These are phyloP conservation scores for Iguana delicatissima DNA, from an alignment of 2,797 vertebrate genomes.

Conservation along the genomic window DNA sequence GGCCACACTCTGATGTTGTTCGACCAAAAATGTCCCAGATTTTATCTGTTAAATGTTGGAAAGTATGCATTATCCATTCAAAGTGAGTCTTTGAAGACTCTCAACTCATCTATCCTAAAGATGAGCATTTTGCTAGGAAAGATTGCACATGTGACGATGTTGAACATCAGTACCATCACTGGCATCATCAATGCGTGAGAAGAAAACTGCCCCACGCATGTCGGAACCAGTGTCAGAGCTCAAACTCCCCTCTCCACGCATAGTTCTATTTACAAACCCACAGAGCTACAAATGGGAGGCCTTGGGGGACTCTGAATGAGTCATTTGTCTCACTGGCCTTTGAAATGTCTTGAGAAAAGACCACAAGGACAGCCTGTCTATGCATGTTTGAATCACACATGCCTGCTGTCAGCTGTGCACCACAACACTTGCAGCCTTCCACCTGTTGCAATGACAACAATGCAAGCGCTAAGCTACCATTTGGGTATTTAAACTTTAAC, in stretches of 20 bases:
- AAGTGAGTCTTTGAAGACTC: too few species aligned
- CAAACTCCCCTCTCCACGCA: neutral
- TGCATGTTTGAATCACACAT: neutral
- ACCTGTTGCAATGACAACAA: slow-evolving; percentile 61
- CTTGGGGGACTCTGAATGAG: too few species aligned
- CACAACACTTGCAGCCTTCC: neutral
- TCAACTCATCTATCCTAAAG: neutral
- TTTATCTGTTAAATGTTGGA: too few species aligned
- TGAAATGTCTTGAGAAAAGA: too few species aligned
- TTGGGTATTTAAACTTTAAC: slow-evolving; percentile 84
- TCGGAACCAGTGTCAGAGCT: neutral
- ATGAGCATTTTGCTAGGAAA: neutral
- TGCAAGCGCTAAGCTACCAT: slow-evolving; percentile 47
- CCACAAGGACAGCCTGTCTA: neutral
- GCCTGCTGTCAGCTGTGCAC: slow-evolving; percentile 43
- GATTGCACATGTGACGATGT: neutral
- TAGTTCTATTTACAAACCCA: neutral
- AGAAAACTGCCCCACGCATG: too few species aligned
- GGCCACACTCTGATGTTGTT: too few species aligned
- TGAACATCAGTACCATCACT: too few species aligned
- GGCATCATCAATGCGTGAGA: too few species aligned
- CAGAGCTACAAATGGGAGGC: too few species aligned
- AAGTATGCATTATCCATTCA: too few species aligned
- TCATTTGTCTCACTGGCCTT: neutral
- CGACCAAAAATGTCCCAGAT: too few species aligned